These are phyloP conservation scores for Electrophaes corylata DNA, from an alignment of 2,888 invertebrate species.

Conservation along the genomic window DNA sequence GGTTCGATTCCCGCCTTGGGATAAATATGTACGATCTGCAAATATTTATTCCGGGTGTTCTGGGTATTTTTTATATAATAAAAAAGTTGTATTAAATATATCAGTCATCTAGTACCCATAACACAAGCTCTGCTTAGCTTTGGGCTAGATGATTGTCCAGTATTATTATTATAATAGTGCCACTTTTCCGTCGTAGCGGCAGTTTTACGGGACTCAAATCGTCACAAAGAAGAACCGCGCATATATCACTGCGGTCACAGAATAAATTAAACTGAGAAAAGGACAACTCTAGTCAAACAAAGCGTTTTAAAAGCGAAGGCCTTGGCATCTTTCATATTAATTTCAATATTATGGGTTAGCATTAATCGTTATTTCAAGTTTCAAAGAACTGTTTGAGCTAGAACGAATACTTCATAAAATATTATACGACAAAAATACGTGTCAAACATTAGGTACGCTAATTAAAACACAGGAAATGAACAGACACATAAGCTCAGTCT, in stretches of 20 bases:
- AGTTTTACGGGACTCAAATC: conserved; percentile 35
- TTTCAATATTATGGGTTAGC: not conserved
- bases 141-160: too few species aligned
- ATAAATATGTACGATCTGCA: too few species aligned
- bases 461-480: conserved; percentile 19
- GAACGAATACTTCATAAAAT: not conserved
- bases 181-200: conserved; percentile 50
- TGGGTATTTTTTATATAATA: too few species aligned
- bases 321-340: not conserved
- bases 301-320: conserved; percentile 2
- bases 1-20: too few species aligned
- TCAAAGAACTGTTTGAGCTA: not conserved
- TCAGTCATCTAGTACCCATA: too few species aligned
- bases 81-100: too few species aligned
- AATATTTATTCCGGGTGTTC: too few species aligned
- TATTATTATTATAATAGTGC: too few species aligned
- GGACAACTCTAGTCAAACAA: not conserved
- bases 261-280: conserved; percentile 16
- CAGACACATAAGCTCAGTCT: conserved; percentile 5
- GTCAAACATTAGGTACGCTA: conserved; percentile 6
- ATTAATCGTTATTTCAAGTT: not conserved
- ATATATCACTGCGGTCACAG: conserved; percentile 30
- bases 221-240: conserved; percentile 25
- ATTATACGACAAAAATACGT: not conserved
- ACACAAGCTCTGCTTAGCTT: too few species aligned